Evolutionary conservation across 2,113 vertebrate species (phyloP).

Genomic region (zebrafish (Danio rerio)): GRCz12tu NC_133182.1:62939501-62940000

Average conservation of each 20-base stretch:
- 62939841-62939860: not conserved
- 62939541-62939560: not conserved
- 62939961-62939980: not conserved
- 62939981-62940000: not conserved
- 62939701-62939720: not conserved
- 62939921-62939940: not conserved
- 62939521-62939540: slow-evolving; percentile 1
- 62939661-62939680: slow-evolving; percentile 6
- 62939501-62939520: not conserved
- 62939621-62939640: slow-evolving; percentile 48
- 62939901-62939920: not conserved
- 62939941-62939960: not conserved
- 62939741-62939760: slow-evolving; percentile 6
- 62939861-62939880: not conserved
- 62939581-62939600: not conserved
- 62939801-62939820: slow-evolving; percentile 20
- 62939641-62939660: slow-evolving; percentile 45
- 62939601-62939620: not conserved
- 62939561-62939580: not conserved
- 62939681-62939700: not conserved
- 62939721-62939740: slow-evolving; percentile 2
- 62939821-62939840: not conserved
- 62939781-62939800: slow-evolving; percentile 10
- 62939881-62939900: not conserved
- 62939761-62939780: not conserved